phyloP scores from a whole-genome alignment of 2,888 invertebrate species.

The Electrophaes corylata region DNA sequence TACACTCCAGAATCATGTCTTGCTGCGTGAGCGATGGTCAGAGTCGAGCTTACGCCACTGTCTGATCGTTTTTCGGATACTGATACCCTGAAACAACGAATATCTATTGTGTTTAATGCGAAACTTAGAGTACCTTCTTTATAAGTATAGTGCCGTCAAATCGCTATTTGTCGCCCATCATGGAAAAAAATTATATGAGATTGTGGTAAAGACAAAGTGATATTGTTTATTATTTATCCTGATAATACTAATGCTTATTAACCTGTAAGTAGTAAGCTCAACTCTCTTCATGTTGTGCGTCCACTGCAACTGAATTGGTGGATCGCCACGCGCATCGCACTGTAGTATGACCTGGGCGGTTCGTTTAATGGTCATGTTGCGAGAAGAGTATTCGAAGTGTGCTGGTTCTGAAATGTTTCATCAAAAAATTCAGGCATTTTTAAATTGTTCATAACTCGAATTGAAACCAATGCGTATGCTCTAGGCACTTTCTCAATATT shows the following conservation, averaged over 20 bases:
- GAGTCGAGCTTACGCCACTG: conserved; percentile 88
- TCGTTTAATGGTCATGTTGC: conserved; percentile 90
- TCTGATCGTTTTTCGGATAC: conserved; percentile 89
- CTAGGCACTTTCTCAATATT: not conserved
- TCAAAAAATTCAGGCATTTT: too few species aligned
- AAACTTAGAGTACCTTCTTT: too few species aligned
- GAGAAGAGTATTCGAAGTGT: conserved; percentile 89
- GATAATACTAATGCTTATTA: not conserved
- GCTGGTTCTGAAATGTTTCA: conserved; percentile 86
- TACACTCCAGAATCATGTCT: conserved; percentile 90
- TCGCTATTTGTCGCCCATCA: too few species aligned
- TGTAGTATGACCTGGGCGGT: conserved; percentile 88
- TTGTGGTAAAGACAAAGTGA: too few species aligned
- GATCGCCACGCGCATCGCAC: conserved; percentile 92
- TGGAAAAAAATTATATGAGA: too few species aligned
- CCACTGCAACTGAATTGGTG: conserved; percentile 92
- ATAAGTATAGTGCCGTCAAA: too few species aligned
- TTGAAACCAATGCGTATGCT: too few species aligned
- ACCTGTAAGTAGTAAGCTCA: conserved; percentile 87
- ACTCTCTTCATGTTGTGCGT: conserved; percentile 89
- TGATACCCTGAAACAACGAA: conserved; percentile 71
- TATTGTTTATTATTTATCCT: not conserved
- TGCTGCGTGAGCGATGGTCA: conserved; percentile 88
- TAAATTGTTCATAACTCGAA: too few species aligned
- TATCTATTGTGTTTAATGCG: too few species aligned